Evolutionary conservation across 2,888 invertebrate species (phyloP).

Genomic region (Pterostichus niger): DNA sequence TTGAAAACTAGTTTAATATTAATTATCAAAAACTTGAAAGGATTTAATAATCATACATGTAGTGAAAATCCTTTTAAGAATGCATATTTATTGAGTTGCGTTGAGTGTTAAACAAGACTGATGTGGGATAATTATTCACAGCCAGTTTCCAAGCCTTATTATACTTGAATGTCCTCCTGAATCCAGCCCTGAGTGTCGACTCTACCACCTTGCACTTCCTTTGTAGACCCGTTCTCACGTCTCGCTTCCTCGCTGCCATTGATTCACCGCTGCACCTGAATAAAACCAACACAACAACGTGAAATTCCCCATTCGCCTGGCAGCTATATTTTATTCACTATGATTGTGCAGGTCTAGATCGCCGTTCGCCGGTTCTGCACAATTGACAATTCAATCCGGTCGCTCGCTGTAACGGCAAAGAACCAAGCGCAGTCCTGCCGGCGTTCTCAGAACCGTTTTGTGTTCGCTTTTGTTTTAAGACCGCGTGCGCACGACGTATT

Average conservation of each 20-base stretch:
- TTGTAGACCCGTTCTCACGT: constrained; percentile 23
- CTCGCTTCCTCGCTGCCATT: background rate
- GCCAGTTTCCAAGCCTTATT: background rate
- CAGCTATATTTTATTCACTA: constrained; percentile 61
- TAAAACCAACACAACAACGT: constrained; percentile 36
- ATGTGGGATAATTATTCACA: constrained; percentile 30
- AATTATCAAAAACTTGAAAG: too few species aligned
- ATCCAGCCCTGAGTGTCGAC: background rate
- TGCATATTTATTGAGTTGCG: background rate
- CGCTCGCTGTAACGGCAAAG: constrained; percentile 2
- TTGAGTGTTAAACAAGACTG: constrained; percentile 1
- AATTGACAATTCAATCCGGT: constrained; percentile 66
- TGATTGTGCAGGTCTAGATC: constrained; percentile 60
- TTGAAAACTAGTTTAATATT: too few species aligned
- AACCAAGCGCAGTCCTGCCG: constrained; percentile 8
- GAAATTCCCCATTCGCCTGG: constrained; percentile 29
- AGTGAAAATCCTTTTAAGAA: background rate
- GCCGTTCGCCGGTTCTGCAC: constrained; percentile 53
- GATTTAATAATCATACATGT: too few species aligned
- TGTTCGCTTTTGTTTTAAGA: constrained; percentile 64
- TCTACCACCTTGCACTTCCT: constrained; percentile 16
- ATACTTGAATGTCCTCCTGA: background rate
- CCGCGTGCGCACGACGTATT: constrained; percentile 55
- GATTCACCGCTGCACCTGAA: constrained; percentile 14
- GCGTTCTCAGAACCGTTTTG: constrained; percentile 65